Percentiles rank a stretch among this genome's conserved stretches.
These are phyloP conservation scores for Glareola pratincola DNA, from an alignment of 2,113 vertebrate genomes.

Conservation along the genomic window DNA sequence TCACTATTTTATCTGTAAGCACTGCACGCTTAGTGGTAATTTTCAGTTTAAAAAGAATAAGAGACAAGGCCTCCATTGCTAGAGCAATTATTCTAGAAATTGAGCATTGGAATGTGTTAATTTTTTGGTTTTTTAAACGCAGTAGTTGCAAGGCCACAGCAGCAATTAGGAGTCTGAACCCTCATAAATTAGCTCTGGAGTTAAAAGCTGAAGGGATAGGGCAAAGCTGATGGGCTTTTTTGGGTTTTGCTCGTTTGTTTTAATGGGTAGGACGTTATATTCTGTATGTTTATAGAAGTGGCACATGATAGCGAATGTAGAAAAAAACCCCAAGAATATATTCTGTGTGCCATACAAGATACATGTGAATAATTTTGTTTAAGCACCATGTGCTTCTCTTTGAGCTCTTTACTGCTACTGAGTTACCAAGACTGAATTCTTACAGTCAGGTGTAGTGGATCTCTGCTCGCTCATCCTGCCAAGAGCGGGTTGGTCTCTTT, in stretches of 20 bases:
- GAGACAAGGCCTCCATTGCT: neutral
- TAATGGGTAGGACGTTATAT: neutral
- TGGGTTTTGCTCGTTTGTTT: neutral
- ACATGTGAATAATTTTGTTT: neutral
- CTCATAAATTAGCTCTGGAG: slow-evolving; percentile 16
- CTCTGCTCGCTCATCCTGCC: neutral
- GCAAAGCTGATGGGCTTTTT: neutral
- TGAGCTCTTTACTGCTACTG: neutral
- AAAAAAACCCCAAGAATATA: neutral
- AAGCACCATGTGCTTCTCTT: neutral
- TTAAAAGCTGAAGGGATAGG: neutral
- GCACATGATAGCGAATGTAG: neutral
- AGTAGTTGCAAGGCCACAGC: neutral
- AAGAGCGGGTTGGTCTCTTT: neutral
- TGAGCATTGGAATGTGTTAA: neutral
- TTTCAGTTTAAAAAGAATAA: neutral
- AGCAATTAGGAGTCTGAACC: neutral
- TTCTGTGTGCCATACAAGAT: neutral
- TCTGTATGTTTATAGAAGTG: neutral
- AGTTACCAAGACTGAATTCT: neutral
- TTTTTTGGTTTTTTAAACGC: neutral
- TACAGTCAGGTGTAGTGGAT: neutral
- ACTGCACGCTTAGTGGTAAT: neutral
- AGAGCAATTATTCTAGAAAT: neutral
- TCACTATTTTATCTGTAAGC: neutral